Base-by-base conservation (phyloP, 2,797 vertebrate species). In the Arrhamphus sclerolepis region DNA sequence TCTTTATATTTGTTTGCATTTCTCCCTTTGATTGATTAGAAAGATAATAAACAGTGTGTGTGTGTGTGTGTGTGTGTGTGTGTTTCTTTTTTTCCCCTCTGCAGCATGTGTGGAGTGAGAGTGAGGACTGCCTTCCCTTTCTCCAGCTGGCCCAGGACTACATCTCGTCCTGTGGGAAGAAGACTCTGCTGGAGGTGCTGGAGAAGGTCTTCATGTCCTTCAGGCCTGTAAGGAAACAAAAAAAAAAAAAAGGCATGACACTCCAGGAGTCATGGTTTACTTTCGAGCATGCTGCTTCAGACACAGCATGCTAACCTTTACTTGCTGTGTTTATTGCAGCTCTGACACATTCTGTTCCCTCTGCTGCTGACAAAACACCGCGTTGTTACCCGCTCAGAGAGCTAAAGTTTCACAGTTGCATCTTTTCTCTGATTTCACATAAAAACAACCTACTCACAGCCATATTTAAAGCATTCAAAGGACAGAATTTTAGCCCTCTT, bases 171-270 rank as follows among this genome's bases (percentile, higher is more conserved):
- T 99, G 97, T 9, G 97, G 97, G 85, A 97, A 98, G 90, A 99
- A 99, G 91, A 99, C 96, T 0, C 94, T 99, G 72, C 92, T 95
- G 60, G 97, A 99, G 93, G 94, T 99, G 85, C 66, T 99, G 89
- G 96, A 98, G 89, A 98, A 96, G 90, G 97, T 98, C 93, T 97
- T 98, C 93, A 97, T 95, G 78, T 98, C 97, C 73, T 99, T 98
- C 92, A 94, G 96, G 92, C 97, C 97, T 43, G 97, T 99, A 93
- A 94, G 97, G 91, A 76, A 74, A 72, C 67, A 3, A 26, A 26
- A 26, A n/a, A n/a, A n/a, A n/a, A n/a, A n/a, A 52, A 46, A 19
- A 47, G 38, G 2, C 6, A 19, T 9, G 29, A 31, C 29, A 31
- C 4, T 31, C 29, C 10, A 9, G 29, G 28, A 61, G 34, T 34